Evolutionary conservation across 2,113 vertebrate species (phyloP).

Genomic region (Coturnix japonica): DNA sequence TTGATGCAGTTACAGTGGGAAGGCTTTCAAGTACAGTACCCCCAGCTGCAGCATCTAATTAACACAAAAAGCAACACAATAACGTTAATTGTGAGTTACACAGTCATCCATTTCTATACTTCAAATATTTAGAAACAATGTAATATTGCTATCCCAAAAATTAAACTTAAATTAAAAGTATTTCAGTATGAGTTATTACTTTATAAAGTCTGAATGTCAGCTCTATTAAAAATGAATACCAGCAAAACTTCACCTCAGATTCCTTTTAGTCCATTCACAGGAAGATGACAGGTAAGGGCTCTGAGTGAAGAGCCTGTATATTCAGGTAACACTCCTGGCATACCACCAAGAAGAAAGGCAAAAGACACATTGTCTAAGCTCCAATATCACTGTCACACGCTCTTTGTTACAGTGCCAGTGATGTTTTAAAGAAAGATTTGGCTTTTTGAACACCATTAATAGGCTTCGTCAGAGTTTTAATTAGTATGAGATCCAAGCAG

Average conservation of each 20-base stretch:
- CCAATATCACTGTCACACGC: not conserved
- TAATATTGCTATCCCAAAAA: not conserved
- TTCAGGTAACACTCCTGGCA: not conserved
- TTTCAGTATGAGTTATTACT: not conserved
- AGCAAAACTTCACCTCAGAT: not conserved
- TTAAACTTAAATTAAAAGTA: not conserved
- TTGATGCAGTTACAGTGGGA: not conserved
- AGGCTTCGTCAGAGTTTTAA: conserved; percentile 86
- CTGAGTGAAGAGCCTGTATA: not conserved
- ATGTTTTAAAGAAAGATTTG: conserved; percentile 48
- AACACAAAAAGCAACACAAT: not conserved
- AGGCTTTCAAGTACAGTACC: not conserved
- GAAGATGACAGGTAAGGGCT: not conserved
- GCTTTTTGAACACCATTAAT: conserved; percentile 80
- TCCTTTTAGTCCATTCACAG: not conserved
- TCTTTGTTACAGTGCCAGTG: not conserved
- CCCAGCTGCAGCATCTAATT: not conserved
- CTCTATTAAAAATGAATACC: not conserved
- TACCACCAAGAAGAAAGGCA: conserved; percentile 11
- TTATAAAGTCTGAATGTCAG: not conserved
- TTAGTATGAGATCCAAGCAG: conserved; percentile 86
- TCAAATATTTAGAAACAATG: not conserved
- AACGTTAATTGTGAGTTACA: not conserved
- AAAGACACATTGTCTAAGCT: conserved; percentile 1
- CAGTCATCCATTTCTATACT: not conserved